Percentiles rank a stretch among this genome's conserved stretches.
Evolutionary conservation across 2,113 vertebrate species (phyloP).

Genomic region (Cyphomyrus plagiostoma): DNA sequence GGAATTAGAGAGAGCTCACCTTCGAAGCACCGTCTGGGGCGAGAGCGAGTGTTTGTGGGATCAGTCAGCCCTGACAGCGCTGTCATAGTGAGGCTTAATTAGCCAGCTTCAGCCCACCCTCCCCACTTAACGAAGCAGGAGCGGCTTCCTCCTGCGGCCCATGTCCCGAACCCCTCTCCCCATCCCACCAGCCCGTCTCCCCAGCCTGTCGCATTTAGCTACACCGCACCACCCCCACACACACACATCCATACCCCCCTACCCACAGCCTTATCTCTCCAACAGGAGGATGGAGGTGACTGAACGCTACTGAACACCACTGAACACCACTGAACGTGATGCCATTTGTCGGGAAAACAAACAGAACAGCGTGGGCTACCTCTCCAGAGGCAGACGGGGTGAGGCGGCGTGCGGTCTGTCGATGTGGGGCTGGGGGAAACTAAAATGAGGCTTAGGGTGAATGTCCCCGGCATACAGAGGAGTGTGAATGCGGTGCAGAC

Average conservation of each 20-base stretch:
- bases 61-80: constrained; percentile 69
- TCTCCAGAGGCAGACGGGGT: background rate
- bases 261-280: background rate
- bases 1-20: constrained; percentile 44
- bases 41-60: constrained; percentile 62
- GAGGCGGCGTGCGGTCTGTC: background rate
- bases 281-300: background rate
- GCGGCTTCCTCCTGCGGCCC: constrained; percentile 42
- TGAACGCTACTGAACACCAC: background rate
- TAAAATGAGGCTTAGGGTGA: background rate
- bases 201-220: constrained; percentile 45
- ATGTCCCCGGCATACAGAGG: background rate
- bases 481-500: background rate
- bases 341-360: background rate
- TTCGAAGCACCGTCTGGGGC: constrained; percentile 63
- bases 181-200: constrained; percentile 40
- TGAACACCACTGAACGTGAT: background rate
- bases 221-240: background rate
- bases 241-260: background rate
- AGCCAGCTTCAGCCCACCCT: constrained; percentile 61
- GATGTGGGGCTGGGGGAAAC: background rate
- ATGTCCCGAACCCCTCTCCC: constrained; percentile 29
- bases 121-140: constrained; percentile 64
- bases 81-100: constrained; percentile 70
- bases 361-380: background rate